Base-by-base conservation (phyloP, 2,888 invertebrate genomes). In the Apamea epomidion region DNA sequence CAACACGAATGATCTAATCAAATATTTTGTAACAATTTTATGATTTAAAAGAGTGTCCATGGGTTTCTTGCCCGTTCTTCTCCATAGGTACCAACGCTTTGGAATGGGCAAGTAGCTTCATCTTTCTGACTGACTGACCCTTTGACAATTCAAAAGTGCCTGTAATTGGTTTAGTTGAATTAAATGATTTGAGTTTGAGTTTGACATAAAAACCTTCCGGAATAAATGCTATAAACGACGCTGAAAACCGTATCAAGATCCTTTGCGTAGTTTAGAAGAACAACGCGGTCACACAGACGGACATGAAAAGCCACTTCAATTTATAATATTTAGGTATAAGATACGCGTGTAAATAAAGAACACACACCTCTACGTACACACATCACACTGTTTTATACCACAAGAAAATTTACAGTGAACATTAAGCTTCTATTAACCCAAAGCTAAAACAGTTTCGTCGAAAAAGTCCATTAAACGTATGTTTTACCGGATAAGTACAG, bases 391-490 rank as follows among this genome's bases (percentile, higher is more conserved):
- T 88, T 84, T 73, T 74, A 78, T 72, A 87, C 75, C 82, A 58
- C 73, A 87, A 69, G 68, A 80, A 82, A 89, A 87, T 89, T 88
- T 87, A 87, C 82, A 81, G 69, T 82, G 18, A 8, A 79, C 74
- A 80, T 89, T 86, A 89, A 78, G 74, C 80, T 18, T 42, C 29
- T 79, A 83, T 87, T 84, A 78, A 77, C 84, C 73, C 42, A 70
- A 77, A 79, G 84, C 80, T 84, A 73, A 80, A 89, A 90, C 81
- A 89, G 83, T 86, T 81, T 84, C 85, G 78, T 84, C 76, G 87
- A 89, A 89, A 89, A 87, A 88, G 77, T 87, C 87, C 88, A 91
- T 91, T 90, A 91, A 84, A 87, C 73, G 78, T 87, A 82, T 91
- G 90, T 89, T 91, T 89, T 90, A 90, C 86, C 74, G 82, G 87